phyloP scores from a whole-genome alignment of 2,113 vertebrate species.

The Illadopsis cleaveri region DNA sequence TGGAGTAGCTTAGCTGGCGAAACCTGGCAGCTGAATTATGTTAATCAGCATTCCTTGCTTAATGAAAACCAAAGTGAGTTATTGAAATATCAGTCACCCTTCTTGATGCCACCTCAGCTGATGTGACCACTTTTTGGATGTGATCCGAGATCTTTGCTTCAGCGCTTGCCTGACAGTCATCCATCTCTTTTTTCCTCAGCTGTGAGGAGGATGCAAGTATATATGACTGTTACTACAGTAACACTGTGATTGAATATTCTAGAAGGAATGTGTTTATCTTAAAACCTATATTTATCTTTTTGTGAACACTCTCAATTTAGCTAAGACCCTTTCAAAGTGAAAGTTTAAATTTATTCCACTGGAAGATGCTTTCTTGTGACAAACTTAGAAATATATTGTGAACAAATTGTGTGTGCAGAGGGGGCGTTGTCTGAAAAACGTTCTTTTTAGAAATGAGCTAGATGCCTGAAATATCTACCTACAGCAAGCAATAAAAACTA shows the following conservation, averaged over 20 bases:
- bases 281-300: neutral
- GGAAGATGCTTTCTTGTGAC: neutral
- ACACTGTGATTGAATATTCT: neutral
- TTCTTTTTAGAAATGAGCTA: neutral
- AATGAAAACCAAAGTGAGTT: slow-evolving; percentile 31
- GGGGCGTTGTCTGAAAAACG: neutral
- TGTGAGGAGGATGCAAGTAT: neutral
- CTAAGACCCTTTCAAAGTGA: neutral
- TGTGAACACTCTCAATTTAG: neutral
- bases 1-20: neutral
- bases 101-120: neutral
- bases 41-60: slow-evolving; percentile 2
- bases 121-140: neutral
- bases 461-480: neutral
- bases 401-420: neutral
- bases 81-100: neutral
- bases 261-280: neutral
- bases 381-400: neutral
- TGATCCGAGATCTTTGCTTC: neutral
- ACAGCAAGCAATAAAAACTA: neutral
- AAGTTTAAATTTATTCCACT: neutral
- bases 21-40: neutral
- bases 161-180: neutral
- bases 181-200: neutral
- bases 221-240: neutral